Base-by-base conservation (phyloP, 1,140 invertebrate species). In the Drosophila nannoptera region DNA sequence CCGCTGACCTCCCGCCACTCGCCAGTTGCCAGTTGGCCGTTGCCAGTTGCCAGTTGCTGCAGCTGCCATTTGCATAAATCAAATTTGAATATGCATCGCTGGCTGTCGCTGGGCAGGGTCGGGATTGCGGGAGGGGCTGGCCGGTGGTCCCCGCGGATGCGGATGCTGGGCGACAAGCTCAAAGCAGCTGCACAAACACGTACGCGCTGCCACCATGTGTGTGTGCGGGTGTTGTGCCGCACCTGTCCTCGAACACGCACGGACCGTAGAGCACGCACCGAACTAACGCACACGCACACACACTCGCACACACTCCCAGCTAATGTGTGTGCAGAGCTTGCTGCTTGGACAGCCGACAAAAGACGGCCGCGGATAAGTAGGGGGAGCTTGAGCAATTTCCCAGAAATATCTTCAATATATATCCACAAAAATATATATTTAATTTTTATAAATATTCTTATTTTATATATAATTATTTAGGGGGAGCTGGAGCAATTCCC, bases 21-120 rank as follows among this genome's bases (percentile, higher is more conserved):
- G 29, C 12, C 55, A 9, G 8, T 16, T 35, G 40, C 40, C 40
- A 12, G 40, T 43, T 43, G 40, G n/a, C 40, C 12, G 40, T 46
- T 22, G 60, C 31, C 48, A 59, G 49, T 70, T 75, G 50, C 63
- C 76, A 69, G 76, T 71, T 83, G 69, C 66, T 75, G 50, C 63
- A 22, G 76, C 68, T 83, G 69, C 69, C 73, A 83, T 84, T 84
- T 84, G 81, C 81, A 84, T 84, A 84, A 84, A 84, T 84, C 81
- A 84, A 84, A 84, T 84, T 80, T 72, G 81, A 81, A 86, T 84
- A 86, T 84, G 81, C 81, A 86, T 80, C 78, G 80, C 76, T 73
- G 73, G 48, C 69, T 78, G 68, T 42, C 56, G 73, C 40, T 3
- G 49, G 69, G 72, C 72, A 73, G 48, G 58, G 42, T 22, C 22